Evolutionary conservation across 2,797 vertebrate genomes (phyloP).

Genomic region (Alfaro cultratus): DNA sequence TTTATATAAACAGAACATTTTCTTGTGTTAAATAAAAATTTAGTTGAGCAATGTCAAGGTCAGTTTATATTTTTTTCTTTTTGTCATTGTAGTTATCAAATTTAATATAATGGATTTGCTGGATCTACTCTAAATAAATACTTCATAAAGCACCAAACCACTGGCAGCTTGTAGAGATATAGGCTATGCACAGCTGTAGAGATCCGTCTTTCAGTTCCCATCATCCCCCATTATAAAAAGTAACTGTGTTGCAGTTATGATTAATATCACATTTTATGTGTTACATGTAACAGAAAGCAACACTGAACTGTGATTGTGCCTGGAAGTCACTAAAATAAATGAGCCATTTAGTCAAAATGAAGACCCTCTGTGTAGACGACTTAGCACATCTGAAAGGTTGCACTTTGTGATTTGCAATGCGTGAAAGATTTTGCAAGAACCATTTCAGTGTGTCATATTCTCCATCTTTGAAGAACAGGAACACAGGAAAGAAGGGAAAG

Average conservation of each 20-base stretch:
- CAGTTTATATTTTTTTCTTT: background rate
- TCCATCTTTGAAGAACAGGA: background rate
- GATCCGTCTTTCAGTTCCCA: background rate
- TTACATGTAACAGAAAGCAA: background rate
- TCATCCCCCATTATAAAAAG: background rate
- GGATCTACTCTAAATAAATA: background rate
- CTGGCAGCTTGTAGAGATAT: background rate
- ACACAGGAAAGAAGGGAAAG: background rate
- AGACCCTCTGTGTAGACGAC: background rate
- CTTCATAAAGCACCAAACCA: constrained; percentile 1
- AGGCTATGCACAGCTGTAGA: background rate
- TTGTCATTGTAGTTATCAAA: background rate
- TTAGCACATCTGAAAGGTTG: background rate
- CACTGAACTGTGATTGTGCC: background rate
- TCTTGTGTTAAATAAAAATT: constrained; percentile 15
- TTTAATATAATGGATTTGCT: constrained; percentile 4
- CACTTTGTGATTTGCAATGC: background rate
- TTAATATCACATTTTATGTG: background rate
- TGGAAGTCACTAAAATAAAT: background rate
- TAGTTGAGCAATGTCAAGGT: constrained; percentile 2
- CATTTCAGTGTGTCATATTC: background rate
- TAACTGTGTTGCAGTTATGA: background rate
- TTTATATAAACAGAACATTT: constrained; percentile 35
- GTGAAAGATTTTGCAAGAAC: background rate
- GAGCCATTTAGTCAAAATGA: background rate